A percentile compares a stretch with the other conserved stretches of the same genome.
Conservation (phyloP, 2,113 vertebrate genomes). For the Pipa parva region DNA sequence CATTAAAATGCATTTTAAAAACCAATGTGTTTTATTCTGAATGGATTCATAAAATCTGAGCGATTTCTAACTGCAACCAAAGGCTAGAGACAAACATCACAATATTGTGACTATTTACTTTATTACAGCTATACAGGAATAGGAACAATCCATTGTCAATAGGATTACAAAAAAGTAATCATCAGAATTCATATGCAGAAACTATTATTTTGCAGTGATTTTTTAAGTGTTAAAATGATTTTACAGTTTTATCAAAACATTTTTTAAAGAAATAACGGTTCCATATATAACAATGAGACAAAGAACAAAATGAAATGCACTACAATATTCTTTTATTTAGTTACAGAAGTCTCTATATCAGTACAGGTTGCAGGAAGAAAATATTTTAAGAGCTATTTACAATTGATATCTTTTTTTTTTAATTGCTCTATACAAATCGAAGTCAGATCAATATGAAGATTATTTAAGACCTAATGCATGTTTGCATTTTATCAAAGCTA, state of each 20-base stretch:
- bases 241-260: constrained; percentile 39
- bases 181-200: constrained; percentile 37
- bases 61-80: background rate
- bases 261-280: constrained; percentile 25
- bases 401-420: constrained; percentile 83
- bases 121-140: constrained; percentile 42
- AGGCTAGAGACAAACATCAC: constrained; percentile 24
- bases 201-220: constrained; percentile 35
- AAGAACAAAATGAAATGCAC: constrained; percentile 61
- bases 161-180: constrained; percentile 39
- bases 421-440: constrained; percentile 95
- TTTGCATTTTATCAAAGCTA: constrained; percentile 81
- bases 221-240: constrained; percentile 22
- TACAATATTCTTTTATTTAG: constrained; percentile 90
- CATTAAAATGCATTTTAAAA: too few species aligned
- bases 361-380: constrained; percentile 83
- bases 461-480: constrained; percentile 82
- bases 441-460: constrained; percentile 96
- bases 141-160: constrained; percentile 40
- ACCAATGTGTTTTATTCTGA: too few species aligned
- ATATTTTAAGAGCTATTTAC: constrained; percentile 98
- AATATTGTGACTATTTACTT: constrained; percentile 36
- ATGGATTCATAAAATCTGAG: too few species aligned
- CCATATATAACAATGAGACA: constrained; percentile 47
- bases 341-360: constrained; percentile 91